Evolutionary conservation across 2,888 invertebrate genomes (phyloP), one percentile per base, ranked within the genome.

Genomic region (Cancer borealis): DNA sequence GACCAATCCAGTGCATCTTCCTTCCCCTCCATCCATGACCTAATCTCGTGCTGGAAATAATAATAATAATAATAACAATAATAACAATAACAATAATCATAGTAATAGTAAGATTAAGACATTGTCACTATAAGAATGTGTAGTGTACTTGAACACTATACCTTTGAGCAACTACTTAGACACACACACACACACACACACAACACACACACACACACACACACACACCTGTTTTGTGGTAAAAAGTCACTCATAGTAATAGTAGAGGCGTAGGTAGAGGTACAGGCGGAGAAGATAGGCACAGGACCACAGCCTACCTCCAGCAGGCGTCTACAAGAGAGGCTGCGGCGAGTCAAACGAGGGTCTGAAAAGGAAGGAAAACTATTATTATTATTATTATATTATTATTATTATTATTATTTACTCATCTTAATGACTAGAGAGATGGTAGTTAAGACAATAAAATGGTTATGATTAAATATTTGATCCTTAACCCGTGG

Each of bases 271-370:
- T 66, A 92, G 39, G 54, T 21, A 66, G 92, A 47, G 26, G 92
- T 93, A 1, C 93, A 47, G n/a, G 92, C 95, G n/a, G 93, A 54
- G 89, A 93, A 95, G 26, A 95, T 47, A 14, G 95, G 95, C 3
- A 95, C 95, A 17, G 95, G 95, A 10, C 95, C 95, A 66, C 95
- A 93, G 21, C 95, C 95, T 21, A 95, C 54, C 30, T 95, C 95
- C 54, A 93, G 60, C 30, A 95, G n/a, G 14, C 91, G 66, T 3
- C 89, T 54, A 8, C 60, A 17, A 17, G 60, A 17, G 2, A 17
- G 21, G 60, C 60, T 21, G 60, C 8, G 60, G 21, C 21, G 17
- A 5, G 60, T 5, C 21, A 60, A 21, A 17, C 60, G 60, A 21
- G 60, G 60, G 0, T 60, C 60, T 60, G 60, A 60, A 21, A 21